Percentiles rank a stretch among this genome's conserved stretches.
Evolutionary conservation across 2,797 vertebrate species (phyloP).

Genomic region (Zenarchopterus dispar): DNA sequence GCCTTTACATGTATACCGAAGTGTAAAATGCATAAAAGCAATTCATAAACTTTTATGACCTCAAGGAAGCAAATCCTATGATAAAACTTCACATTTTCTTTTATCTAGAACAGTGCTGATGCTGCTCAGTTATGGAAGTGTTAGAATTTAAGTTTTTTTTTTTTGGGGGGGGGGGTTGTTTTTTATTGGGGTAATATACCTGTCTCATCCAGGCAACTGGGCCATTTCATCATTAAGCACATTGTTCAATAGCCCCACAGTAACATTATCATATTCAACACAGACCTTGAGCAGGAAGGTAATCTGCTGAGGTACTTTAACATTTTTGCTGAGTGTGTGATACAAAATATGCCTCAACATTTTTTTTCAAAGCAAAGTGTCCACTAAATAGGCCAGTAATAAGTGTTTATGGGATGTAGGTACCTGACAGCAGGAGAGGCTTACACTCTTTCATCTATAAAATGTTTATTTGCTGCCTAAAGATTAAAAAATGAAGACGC

Average conservation of each 20-base stretch:
- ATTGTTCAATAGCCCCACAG: constrained; percentile 48
- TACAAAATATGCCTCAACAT: constrained; percentile 13
- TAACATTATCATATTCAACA: constrained; percentile 44
- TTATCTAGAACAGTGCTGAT: constrained; percentile 3
- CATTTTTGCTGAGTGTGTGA: constrained; percentile 53
- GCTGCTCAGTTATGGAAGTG: constrained; percentile 17
- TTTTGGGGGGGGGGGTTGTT: constrained; percentile 20
- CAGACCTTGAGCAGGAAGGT: constrained; percentile 32
- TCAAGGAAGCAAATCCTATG: constrained; percentile 29
- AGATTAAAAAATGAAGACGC: constrained; percentile 55
- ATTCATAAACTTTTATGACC: constrained; percentile 48
- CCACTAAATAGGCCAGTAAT: constrained; percentile 47
- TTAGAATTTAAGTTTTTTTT: constrained; percentile 20
- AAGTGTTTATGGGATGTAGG: constrained; percentile 32
- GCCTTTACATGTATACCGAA: not conserved
- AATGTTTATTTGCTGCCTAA: constrained; percentile 62
- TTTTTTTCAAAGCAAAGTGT: constrained; percentile 55
- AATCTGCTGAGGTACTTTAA: constrained; percentile 55
- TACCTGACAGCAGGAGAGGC: constrained; percentile 39
- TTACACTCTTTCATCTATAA: constrained; percentile 28
- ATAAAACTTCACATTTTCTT: constrained; percentile 29
- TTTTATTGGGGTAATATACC: constrained; percentile 48
- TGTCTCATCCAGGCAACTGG: constrained; percentile 39
- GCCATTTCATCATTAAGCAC: constrained; percentile 55
- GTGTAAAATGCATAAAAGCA: constrained; percentile 23